Conservation (phyloP, 2,797 vertebrate genomes). For the Gymnothorax javanicus region DNA sequence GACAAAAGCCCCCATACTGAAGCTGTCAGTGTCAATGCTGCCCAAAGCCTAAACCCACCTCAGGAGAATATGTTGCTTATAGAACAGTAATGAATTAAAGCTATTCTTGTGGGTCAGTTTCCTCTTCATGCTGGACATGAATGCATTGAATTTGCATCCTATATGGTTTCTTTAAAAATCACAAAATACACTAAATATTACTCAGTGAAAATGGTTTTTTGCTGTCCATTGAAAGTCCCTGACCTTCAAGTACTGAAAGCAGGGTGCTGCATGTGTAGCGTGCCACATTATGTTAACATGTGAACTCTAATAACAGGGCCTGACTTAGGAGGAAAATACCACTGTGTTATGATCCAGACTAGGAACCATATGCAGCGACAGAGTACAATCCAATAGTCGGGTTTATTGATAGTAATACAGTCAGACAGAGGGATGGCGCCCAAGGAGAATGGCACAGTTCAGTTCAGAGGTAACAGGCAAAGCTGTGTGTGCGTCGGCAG, state of each 20-base stretch:
- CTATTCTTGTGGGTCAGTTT: slow-evolving; percentile 1
- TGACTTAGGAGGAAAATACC: slow-evolving; percentile 1
- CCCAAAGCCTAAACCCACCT: not conserved
- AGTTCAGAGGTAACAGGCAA: too few relatives aligned
- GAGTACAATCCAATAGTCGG: too few relatives aligned
- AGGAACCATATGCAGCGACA: too few relatives aligned
- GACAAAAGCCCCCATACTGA: not conserved
- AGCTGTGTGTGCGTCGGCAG: too few relatives aligned
- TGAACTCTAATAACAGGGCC: slow-evolving; percentile 9
- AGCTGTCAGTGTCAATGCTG: not conserved
- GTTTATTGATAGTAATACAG: too few relatives aligned
- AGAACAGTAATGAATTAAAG: not conserved
- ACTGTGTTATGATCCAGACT: too few relatives aligned
- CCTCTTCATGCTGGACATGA: slow-evolving; percentile 16
- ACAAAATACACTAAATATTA: slow-evolving; percentile 17
- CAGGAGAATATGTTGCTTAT: not conserved
- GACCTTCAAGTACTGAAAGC: slow-evolving; percentile 29
- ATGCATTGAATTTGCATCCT: slow-evolving; percentile 8
- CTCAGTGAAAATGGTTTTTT: not conserved
- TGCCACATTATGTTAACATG: slow-evolving; percentile 30
- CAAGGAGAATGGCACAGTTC: too few relatives aligned
- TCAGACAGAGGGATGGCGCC: too few relatives aligned
- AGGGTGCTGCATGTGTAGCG: not conserved
- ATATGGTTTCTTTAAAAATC: slow-evolving; percentile 19
- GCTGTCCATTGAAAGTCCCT: slow-evolving; percentile 16